phyloP scores from a whole-genome alignment of 2,888 invertebrate genomes.

The Habroteleia sp. region DNA sequence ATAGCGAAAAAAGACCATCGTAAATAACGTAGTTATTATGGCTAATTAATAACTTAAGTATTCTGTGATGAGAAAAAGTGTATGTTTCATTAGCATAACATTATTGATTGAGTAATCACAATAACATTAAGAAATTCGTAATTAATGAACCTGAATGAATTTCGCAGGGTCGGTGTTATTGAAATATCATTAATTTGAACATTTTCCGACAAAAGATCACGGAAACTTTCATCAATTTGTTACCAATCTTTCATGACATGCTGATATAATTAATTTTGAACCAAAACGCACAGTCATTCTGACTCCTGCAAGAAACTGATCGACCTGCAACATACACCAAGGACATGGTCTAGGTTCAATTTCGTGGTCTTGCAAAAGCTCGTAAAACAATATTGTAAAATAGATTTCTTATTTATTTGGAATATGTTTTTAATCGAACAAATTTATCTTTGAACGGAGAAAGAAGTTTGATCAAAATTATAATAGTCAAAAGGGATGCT shows the following conservation, averaged over 20 bases:
- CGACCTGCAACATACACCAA: conserved; percentile 2
- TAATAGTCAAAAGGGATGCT: too few species aligned
- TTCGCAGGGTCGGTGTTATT: conserved; percentile 18
- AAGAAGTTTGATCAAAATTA: too few species aligned
- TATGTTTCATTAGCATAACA: conserved; percentile 15
- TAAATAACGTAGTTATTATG: too few species aligned
- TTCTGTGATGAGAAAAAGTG: conserved; percentile 3
- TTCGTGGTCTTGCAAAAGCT: too few species aligned
- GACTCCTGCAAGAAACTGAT: conserved; percentile 15
- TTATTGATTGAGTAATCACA: conserved; percentile 16
- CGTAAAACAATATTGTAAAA: too few species aligned
- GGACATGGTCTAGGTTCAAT: conserved; percentile 27
- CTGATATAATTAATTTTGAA: conserved; percentile 31
- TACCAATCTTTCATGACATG: conserved; percentile 39
- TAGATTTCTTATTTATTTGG: too few species aligned
- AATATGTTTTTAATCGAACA: too few species aligned
- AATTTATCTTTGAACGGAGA: too few species aligned
- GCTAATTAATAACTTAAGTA: conserved; percentile 20
- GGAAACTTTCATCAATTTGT: conserved; percentile 41
- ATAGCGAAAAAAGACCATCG: too few species aligned
- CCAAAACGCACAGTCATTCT: conserved; percentile 22
- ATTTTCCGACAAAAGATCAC: conserved; percentile 16
- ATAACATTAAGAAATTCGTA: conserved; percentile 27
- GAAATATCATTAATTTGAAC: conserved; percentile 39
- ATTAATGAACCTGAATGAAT: conserved; percentile 32